A percentile compares a stretch with the other conserved stretches of the same genome.
These are phyloP conservation scores for Calliopum simillimum DNA, from an alignment of 2,888 invertebrate genomes.

Conservation along the genomic window DNA sequence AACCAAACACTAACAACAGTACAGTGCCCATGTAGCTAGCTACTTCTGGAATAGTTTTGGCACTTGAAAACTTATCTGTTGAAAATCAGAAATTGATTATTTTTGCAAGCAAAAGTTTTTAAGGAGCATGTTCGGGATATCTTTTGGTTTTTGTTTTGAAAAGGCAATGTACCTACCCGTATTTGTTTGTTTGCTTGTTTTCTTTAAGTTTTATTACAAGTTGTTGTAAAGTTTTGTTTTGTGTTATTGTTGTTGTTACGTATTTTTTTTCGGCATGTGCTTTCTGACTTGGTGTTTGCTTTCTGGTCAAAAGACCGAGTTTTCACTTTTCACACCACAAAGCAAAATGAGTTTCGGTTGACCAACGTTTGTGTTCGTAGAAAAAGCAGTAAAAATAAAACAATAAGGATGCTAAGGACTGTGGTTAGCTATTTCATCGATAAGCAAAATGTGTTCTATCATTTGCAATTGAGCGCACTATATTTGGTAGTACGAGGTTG, in stretches of 20 bases:
- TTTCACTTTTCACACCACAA: slow-evolving; percentile 25
- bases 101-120: slow-evolving; percentile 19
- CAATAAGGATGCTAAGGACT: slow-evolving; percentile 4
- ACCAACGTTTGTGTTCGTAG: slow-evolving; percentile 3
- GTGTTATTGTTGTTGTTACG: background rate
- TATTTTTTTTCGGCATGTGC: slow-evolving; percentile 1
- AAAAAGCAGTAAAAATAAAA: too few species aligned
- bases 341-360: slow-evolving; percentile 23
- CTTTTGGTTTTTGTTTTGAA: background rate
- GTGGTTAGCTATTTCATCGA: background rate
- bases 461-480: background rate
- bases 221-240: slow-evolving; percentile 13
- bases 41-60: slow-evolving; percentile 2
- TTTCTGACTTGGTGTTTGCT: background rate
- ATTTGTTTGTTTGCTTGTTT: too few species aligned
- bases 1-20: background rate
- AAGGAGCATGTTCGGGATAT: background rate
- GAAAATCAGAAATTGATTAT: slow-evolving; percentile 31
- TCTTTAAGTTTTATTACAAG: background rate
- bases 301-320: background rate
- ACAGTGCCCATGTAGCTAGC: background rate
- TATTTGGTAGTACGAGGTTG: background rate
- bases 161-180: too few species aligned
- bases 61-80: slow-evolving; percentile 22
- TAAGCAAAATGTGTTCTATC: background rate